Evolutionary conservation across 1,140 invertebrate species (phyloP), one percentile per base, ranked within the genome.

Genomic region (Pollicipes pollicipes): DNA sequence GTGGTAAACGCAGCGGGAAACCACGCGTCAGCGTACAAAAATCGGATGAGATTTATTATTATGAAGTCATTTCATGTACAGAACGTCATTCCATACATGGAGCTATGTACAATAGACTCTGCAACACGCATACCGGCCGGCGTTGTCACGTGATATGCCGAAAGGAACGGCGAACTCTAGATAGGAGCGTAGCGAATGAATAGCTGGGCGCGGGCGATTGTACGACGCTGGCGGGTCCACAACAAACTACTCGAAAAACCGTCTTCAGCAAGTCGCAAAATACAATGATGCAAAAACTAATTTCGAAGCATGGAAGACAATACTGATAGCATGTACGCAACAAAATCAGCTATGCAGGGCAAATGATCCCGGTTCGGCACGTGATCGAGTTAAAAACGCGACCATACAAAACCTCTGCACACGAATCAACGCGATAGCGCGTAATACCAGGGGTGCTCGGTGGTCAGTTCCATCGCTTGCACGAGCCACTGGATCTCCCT

Each of bases 61-160:
- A 58, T 58, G 45, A 58, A 58, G 45, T 58, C 45, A 58, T 58
- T 58, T 58, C 45, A 58, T 58, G 45, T 58, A 58, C 45, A 58
- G 45, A 58, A 58, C 45, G 24, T 58, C 45, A 58, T 10, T 58
- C 21, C 45, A 24, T 24, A 58, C 45, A 21, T 58, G 45, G 6
- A 24, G 21, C 45, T 58, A 58, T 58, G 45, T 58, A 58, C 45
- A 58, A 58, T 58, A 58, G 45, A 58, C 17, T 58, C 45, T 58
- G 8, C 45, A 58, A 21, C 21, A 58, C 45, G 45, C 24, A 58
- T 21, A 58, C 21, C 8, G 21, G 45, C 13, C 45, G 24, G 24
- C 13, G 45, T 24, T 58, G 45, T 24, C 45, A 58, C 45, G 45
- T 58, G 45, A 58, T 58, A 58, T 58, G 45, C 45, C 24, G 2